A percentile compares a stretch with the other conserved stretches of the same genome.
Evolutionary conservation across 2,113 vertebrate genomes (phyloP).

Genomic region (Microcebus ravelobensis): DNA sequence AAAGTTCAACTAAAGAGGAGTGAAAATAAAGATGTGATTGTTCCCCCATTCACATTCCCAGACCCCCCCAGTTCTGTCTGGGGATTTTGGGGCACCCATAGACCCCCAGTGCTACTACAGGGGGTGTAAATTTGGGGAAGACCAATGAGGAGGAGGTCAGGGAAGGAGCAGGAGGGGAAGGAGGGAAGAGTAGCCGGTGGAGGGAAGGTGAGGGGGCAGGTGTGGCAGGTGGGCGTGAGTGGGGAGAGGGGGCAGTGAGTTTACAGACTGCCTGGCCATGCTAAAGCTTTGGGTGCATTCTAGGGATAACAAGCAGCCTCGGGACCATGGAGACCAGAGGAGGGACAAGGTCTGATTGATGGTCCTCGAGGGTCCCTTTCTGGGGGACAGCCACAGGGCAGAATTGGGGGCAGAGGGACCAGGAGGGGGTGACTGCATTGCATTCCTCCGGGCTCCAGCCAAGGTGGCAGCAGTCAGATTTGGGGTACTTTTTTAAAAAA

Average conservation of each 20-base stretch:
- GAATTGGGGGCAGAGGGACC: background rate
- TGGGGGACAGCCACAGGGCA: background rate
- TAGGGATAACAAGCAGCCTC: background rate
- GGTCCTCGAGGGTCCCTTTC: background rate
- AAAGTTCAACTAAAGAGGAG: background rate
- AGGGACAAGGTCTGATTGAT: background rate
- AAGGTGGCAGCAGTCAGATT: background rate
- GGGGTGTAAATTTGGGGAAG: background rate
- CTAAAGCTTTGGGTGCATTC: background rate
- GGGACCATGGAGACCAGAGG: background rate
- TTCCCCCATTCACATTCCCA: no score
- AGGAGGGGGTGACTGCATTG: background rate
- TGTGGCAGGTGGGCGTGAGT: fast-evolving
- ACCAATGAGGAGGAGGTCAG: background rate
- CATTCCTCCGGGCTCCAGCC: background rate
- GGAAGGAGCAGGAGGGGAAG: background rate
- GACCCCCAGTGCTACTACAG: background rate
- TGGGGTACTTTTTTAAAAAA: background rate
- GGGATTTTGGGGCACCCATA: background rate
- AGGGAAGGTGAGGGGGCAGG: background rate
- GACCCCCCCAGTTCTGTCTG: background rate
- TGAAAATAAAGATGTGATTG: background rate
- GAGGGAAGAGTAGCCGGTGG: fast-evolving
- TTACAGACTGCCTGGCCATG: background rate
- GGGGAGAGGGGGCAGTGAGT: background rate